phyloP scores from a whole-genome alignment of 1,140 invertebrate species.

The Tetraneura akinire region DNA sequence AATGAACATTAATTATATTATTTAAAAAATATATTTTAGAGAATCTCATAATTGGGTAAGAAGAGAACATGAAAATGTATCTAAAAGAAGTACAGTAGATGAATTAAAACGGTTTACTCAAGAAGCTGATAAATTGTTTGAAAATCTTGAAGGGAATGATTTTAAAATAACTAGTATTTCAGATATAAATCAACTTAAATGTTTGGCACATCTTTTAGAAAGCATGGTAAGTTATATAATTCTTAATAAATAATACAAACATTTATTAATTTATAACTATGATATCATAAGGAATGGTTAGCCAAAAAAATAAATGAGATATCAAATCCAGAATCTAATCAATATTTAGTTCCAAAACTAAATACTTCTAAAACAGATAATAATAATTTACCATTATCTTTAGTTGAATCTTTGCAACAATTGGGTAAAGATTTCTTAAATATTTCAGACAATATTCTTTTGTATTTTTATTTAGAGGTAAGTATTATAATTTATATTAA shows the following conservation, averaged over 20 bases:
- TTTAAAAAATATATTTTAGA: constrained; percentile 22
- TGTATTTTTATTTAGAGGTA: constrained; percentile 89
- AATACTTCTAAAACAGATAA: constrained; percentile 35
- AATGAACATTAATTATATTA: background rate
- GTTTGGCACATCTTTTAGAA: constrained; percentile 86
- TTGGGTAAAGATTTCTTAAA: constrained; percentile 83
- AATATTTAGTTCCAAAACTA: constrained; percentile 38
- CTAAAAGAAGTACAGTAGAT: constrained; percentile 72
- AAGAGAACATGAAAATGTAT: constrained; percentile 62
- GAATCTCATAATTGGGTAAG: constrained; percentile 77
- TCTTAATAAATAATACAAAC: background rate
- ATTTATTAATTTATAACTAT: too few relatives aligned
- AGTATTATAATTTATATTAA: background rate
- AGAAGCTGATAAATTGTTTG: constrained; percentile 89
- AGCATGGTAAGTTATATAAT: constrained; percentile 69
- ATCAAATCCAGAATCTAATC: constrained; percentile 42
- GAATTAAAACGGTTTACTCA: constrained; percentile 78
- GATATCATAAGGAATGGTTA: constrained; percentile 69
- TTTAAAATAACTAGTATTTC: constrained; percentile 82
- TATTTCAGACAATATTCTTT: constrained; percentile 84
- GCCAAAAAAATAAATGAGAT: constrained; percentile 60
- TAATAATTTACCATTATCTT: constrained; percentile 47
- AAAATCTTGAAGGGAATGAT: constrained; percentile 84
- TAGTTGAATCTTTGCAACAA: constrained; percentile 55
- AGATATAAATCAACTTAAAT: constrained; percentile 75